phyloP scores from a whole-genome alignment of 2,113 vertebrate genomes.

The Rhipidura dahli region DNA sequence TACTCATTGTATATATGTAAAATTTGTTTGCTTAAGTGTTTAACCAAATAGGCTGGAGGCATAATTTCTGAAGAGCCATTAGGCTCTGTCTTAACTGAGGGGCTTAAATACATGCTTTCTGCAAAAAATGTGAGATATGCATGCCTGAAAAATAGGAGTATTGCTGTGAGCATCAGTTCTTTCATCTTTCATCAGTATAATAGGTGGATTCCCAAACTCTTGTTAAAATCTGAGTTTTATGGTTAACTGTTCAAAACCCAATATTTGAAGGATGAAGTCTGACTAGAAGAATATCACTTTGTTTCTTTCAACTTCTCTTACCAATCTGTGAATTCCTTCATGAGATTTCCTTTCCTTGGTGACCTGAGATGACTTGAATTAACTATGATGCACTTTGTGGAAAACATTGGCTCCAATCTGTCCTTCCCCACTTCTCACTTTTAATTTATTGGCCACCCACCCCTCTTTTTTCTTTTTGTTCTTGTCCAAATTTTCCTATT shows the following conservation, averaged over 20 bases:
- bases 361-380: constrained; percentile 47
- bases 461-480: constrained; percentile 39
- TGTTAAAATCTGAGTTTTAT: background rate
- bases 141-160: background rate
- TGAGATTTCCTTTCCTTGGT: background rate
- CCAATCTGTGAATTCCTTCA: background rate
- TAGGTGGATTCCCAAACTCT: background rate
- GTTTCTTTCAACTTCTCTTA: background rate
- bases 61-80: background rate
- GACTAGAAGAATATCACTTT: background rate
- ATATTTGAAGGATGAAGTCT: background rate
- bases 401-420: constrained; percentile 34
- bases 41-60: background rate
- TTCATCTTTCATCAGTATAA: background rate
- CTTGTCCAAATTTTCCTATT: constrained; percentile 53
- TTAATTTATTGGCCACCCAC: constrained; percentile 64
- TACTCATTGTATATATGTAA: background rate
- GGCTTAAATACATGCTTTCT: background rate
- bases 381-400: constrained; percentile 17
- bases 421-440: constrained; percentile 39
- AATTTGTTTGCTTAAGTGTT: background rate
- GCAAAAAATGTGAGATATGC: background rate
- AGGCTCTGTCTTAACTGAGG: background rate
- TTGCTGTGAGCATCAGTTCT: background rate
- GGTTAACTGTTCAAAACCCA: background rate